Evolutionary conservation across 2,113 vertebrate genomes (phyloP), one percentile per base, ranked within the genome.

Genomic region (Zosterops hypoxanthus): DNA sequence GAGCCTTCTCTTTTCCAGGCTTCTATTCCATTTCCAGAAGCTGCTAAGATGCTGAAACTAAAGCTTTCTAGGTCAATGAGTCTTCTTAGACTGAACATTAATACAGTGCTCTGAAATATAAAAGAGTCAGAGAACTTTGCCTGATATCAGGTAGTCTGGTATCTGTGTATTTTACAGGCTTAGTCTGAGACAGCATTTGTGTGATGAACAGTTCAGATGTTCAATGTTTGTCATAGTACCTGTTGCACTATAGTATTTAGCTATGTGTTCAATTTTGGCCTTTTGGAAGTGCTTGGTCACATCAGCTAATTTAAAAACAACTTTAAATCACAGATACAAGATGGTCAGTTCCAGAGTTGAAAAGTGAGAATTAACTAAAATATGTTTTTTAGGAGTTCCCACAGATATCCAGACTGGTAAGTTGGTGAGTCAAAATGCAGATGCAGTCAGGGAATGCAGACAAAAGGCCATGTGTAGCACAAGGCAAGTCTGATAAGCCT

Each of bases 141-240:
- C 41, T 69, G 14, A 3, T 6, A 53, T 5, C 21, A 11, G 66
- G 60, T n/a, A 73, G 19, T 55, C 28, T 79, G 31, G 5, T 61
- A 17, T 36, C 31, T 44, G 6, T 50, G 8, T 49, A 15, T 69
- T 79, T 71, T 41, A n/a, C 34, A 66, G 39, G 34, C 13, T 41
- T 46, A 44, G 17, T 24, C 17, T 68, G 76, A 71, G 42, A 39
- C 7, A 34, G 12, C 15, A 39, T 18, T 23, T 55, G 41, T 22
- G n/a, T 44, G 36, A 76, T 29, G 36, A 4, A 4, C 9, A 42
- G 20, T 69, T 81, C 25, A 15, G 0, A 0, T 33, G 11, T 46
- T 53, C 46, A 33, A 1, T 34, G n/a, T n/a, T 24, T 50, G 16
- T 55, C n/a, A 24, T 18, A 42, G 33, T 33, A n/a, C 33, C 24